Evolutionary conservation across 2,113 vertebrate genomes (phyloP).

Genomic region (Psittacula cyanocephala): DNA sequence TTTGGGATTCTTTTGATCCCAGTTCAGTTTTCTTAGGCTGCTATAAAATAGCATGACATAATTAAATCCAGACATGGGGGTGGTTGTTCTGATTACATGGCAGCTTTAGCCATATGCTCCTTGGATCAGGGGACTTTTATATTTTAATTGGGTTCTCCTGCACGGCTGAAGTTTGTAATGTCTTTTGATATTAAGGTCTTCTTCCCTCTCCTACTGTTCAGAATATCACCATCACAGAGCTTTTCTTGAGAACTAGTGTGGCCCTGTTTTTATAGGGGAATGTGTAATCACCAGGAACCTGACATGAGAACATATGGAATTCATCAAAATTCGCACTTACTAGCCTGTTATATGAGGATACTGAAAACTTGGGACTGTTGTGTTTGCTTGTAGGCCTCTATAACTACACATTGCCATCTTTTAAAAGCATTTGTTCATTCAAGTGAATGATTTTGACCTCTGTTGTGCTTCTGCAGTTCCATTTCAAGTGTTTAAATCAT

Average conservation of each 20-base stretch:
- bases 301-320: neutral
- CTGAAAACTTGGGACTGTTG: neutral
- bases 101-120: neutral
- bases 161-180: neutral
- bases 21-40: neutral
- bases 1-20: neutral
- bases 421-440: neutral
- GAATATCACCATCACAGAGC: neutral
- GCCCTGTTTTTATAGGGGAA: neutral
- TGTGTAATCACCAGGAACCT: neutral
- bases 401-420: neutral
- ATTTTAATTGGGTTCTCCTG: neutral
- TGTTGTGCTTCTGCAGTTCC: neutral
- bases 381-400: neutral
- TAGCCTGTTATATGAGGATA: neutral
- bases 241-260: neutral
- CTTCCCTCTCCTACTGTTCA: neutral
- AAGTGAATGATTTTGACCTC: neutral
- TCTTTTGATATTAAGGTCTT: neutral
- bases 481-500: slow-evolving; percentile 11
- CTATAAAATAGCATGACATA: neutral
- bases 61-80: neutral
- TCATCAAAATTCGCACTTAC: neutral
- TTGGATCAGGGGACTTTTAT: neutral
- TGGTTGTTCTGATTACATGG: neutral